Evolutionary conservation across 2,888 invertebrate genomes (phyloP), one percentile per base, ranked within the genome.

Genomic region (Hirtodrosophila cameraria): DNA sequence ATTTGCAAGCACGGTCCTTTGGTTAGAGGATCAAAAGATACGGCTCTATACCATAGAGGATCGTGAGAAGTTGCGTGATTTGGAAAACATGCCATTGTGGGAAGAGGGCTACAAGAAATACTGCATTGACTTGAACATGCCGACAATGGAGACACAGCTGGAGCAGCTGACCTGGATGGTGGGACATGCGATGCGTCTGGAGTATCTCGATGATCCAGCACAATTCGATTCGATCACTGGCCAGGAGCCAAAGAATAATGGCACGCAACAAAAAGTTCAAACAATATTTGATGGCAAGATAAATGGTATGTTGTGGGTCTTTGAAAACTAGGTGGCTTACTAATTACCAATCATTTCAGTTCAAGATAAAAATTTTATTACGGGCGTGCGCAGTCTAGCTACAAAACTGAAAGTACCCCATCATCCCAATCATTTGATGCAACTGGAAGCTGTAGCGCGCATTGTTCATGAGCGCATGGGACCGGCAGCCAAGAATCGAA

Each of bases 21-120:
- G 98, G 99, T 89, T 99, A 50, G 99, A 99, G 91, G 96, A 97
- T 88, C 97, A 97, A 89, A 97, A 97, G 91, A 97, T 99, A 72
- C 94, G 97, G 8, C 94, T 95, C 74, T 97, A 97, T 77, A 94
- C 94, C 88, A 95, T 96, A 54, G 96, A 97, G 87, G 96, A 96
- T 67, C 92, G 97, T 8, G 94, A 93, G 69, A 92, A 92, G 0
- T 90, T 99, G n/a, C 93, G 96, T 35, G 93, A 95, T 72, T 92
- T 95, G 1, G 92, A 92, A 2, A 92, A 92, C 27, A 93, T 94
- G 8, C 80, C 91, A 2, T 90, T 93, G 43, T 98, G 98, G 98
- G 92, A 92, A 30, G 92, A 93, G 60, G 92, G 93, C 0, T 97
- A 95, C 88, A 90, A 92, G 20, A 92, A 94, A 77, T 98, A 97